Conservation (phyloP, 2,113 vertebrate genomes). For the Oreochromis tanganicae region DNA sequence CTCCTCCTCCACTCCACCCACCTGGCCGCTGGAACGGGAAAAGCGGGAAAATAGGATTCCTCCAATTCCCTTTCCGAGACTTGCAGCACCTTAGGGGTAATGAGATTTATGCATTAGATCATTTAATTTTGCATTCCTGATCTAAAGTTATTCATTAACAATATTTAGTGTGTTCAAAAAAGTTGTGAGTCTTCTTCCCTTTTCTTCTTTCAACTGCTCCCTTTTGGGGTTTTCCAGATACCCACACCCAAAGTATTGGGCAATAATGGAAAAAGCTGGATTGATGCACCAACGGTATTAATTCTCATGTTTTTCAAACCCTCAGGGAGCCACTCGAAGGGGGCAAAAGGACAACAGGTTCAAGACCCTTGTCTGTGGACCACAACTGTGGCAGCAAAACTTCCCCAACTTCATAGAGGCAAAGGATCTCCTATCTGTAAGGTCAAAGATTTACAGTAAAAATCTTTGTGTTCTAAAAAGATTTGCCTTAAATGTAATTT, state of each 20-base stretch:
- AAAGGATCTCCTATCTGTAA: too few relatives aligned
- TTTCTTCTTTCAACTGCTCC: not conserved
- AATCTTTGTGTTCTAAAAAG: too few relatives aligned
- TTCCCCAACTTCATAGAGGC: too few relatives aligned
- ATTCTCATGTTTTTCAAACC: not conserved
- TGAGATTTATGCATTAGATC: not conserved
- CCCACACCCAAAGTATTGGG: not conserved
- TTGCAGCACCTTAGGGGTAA: slow-evolving; percentile 81
- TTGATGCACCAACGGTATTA: not conserved
- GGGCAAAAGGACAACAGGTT: not conserved
- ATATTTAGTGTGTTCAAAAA: not conserved
- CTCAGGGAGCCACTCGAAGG: not conserved
- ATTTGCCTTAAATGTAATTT: too few relatives aligned
- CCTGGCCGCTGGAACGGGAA: slow-evolving; percentile 78
- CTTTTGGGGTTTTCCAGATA: not conserved
- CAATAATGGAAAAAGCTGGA: not conserved
- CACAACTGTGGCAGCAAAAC: not conserved
- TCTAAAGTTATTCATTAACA: not conserved
- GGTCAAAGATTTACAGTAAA: too few relatives aligned
- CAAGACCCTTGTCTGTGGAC: not conserved
- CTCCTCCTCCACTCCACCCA: slow-evolving; percentile 71
- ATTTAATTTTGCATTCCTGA: not conserved
- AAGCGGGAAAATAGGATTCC: slow-evolving; percentile 94
- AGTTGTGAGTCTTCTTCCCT: not conserved
- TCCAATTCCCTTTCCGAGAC: slow-evolving; percentile 92